Evolutionary conservation across 2,113 vertebrate species (phyloP).

Genomic region (Sorex fumeus): DNA sequence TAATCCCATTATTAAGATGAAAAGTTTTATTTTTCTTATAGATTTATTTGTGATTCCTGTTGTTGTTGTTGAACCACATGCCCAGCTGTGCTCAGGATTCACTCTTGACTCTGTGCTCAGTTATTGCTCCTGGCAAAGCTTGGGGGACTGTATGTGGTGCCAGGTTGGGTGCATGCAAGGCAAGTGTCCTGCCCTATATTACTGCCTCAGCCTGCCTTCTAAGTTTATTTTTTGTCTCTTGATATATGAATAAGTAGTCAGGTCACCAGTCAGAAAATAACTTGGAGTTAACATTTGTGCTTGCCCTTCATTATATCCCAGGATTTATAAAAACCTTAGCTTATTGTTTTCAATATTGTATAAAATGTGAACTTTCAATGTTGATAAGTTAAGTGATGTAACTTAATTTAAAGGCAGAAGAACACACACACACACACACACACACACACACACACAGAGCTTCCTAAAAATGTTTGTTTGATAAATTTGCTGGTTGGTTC

Average conservation of each 20-base stretch:
- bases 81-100: too few relatives aligned
- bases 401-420: neutral
- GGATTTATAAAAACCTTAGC: conserved; percentile 18
- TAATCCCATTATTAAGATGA: conserved; percentile 37
- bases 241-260: neutral
- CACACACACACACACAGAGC: neutral
- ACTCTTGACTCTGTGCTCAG: too few relatives aligned
- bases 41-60: too few relatives aligned
- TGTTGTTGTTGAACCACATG: too few relatives aligned
- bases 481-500: neutral
- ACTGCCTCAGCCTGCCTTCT: neutral
- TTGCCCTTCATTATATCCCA: neutral
- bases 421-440: neutral
- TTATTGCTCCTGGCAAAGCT: too few relatives aligned
- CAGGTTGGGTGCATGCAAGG: too few relatives aligned
- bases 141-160: too few relatives aligned
- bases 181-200: too few relatives aligned
- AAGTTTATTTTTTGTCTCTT: conserved; percentile 29
- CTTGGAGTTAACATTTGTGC: neutral
- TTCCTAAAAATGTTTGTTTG: conserved; percentile 4
- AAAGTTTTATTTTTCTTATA: neutral
- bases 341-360: neutral
- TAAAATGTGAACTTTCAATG: neutral
- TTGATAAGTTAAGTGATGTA: neutral
- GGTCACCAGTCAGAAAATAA: neutral